Evolutionary conservation across 2,888 invertebrate genomes (phyloP), one percentile per base, ranked within the genome.

Genomic region (Podotricha telesiphe): DNA sequence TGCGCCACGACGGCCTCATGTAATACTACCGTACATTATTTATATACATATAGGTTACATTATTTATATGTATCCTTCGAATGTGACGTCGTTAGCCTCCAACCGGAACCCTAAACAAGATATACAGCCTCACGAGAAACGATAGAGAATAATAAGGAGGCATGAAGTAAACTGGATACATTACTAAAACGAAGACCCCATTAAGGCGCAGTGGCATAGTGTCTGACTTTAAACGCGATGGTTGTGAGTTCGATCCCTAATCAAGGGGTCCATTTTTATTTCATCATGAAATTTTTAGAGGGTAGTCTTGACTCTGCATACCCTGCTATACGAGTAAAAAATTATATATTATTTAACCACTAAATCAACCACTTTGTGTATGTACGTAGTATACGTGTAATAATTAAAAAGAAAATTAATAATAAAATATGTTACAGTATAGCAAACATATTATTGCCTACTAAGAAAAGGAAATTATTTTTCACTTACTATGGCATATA

Each of bases 61-160:
- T n/a, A n/a, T n/a, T n/a, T n/a, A 8, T 58, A 58, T 22, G 15
- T 42, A 22, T 8, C 11, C 62, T 19, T 8, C 22, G 34, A 50
- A 37, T 37, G 50, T 65, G 72, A 63, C 51, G 47, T 68, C 68
- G 66, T 72, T 72, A 66, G 65, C 53, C 51, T 40, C 47, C 62
- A 28, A 37, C 51, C 72, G 72, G 72, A 70, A 72, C 68, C 53
- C 56, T 71, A 62, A 68, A 65, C 47, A 68, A 68, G 68, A 71
- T 69, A 68, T 67, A 73, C 53, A 20, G 59, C 71, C 71, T 71
- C 62, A 48, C 65, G 45, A 59, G 45, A 22, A 22, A 17, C 45
- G 17, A 59, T 45, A 45, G 22, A 59, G 28, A 22, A 22, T 42
- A 45, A 22, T 45, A 42, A 42, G n/a, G 22, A 28, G 45, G 17